These are phyloP conservation scores for Bombylius major DNA, from an alignment of 2,888 invertebrate species.

Conservation along the genomic window DNA sequence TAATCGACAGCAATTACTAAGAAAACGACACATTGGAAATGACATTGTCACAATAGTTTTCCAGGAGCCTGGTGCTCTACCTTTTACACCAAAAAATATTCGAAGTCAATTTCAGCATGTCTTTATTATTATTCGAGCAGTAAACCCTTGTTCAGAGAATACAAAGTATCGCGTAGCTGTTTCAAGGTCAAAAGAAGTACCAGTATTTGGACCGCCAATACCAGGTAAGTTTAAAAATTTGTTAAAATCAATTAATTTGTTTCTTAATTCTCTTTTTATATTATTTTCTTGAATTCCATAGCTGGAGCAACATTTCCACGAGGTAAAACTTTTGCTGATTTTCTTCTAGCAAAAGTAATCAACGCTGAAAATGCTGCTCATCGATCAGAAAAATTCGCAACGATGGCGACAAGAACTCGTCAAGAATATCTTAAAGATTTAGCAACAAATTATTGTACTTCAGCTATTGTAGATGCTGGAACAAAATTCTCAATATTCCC, in stretches of 20 bases:
- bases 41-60: slow-evolving; percentile 97
- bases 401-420: slow-evolving; percentile 90
- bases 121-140: slow-evolving; percentile 79
- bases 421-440: slow-evolving; percentile 93
- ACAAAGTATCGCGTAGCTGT: slow-evolving; percentile 73
- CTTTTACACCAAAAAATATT: slow-evolving; percentile 88
- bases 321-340: slow-evolving; percentile 88
- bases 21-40: slow-evolving; percentile 95
- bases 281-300: slow-evolving; percentile 1
- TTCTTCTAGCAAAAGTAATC: slow-evolving; percentile 87
- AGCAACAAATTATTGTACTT: slow-evolving; percentile 69
- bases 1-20: slow-evolving; percentile 83
- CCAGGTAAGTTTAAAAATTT: slow-evolving; percentile 33
- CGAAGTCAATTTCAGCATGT: slow-evolving; percentile 97
- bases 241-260: not conserved
- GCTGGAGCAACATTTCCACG: slow-evolving; percentile 77
- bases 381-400: slow-evolving; percentile 89
- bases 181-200: slow-evolving; percentile 82
- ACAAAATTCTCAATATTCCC: slow-evolving; percentile 69
- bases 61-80: slow-evolving; percentile 82
- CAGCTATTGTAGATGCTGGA: slow-evolving; percentile 67
- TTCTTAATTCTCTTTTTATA: not conserved
- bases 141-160: slow-evolving; percentile 83
- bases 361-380: slow-evolving; percentile 96
- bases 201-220: slow-evolving; percentile 91